Percentiles rank a stretch among this genome's conserved stretches.
Evolutionary conservation across 2,888 invertebrate species (phyloP).

Genomic region (Temnothorax rugatulus): DNA sequence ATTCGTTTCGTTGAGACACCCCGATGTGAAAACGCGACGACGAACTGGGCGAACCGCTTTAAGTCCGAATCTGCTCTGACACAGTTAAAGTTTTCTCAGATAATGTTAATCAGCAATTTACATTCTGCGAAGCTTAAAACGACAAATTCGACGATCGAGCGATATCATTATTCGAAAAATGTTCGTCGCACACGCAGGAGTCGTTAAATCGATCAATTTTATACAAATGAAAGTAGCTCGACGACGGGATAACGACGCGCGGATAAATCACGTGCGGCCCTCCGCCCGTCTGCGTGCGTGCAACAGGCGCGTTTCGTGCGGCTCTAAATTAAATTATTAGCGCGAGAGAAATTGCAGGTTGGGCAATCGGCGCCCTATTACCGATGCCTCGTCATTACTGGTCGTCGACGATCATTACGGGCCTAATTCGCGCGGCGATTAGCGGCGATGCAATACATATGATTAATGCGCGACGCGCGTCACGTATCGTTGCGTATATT

Average conservation of each 20-base stretch:
- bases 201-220: constrained; percentile 20
- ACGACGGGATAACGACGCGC: constrained; percentile 17
- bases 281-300: not conserved
- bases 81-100: not conserved
- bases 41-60: constrained; percentile 6
- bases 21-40: not conserved
- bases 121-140: not conserved
- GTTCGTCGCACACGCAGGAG: not conserved
- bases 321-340: constrained; percentile 53
- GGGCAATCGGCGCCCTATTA: constrained; percentile 39
- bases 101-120: constrained; percentile 6
- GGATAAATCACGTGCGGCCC: constrained; percentile 1
- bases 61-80: not conserved
- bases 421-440: constrained; percentile 73
- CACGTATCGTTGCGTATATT: constrained; percentile 63
- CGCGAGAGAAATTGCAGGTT: constrained; percentile 42
- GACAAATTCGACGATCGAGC: not conserved
- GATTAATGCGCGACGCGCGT: constrained; percentile 73
- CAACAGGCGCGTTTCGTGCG: constrained; percentile 7
- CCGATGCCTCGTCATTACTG: not conserved
- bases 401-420: constrained; percentile 60
- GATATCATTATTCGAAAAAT: constrained; percentile 7
- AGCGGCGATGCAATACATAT: constrained; percentile 74
- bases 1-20: not conserved
- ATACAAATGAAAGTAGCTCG: constrained; percentile 1